Base-by-base conservation (phyloP, 2,888 invertebrate genomes). In the Ophraella communa region DNA sequence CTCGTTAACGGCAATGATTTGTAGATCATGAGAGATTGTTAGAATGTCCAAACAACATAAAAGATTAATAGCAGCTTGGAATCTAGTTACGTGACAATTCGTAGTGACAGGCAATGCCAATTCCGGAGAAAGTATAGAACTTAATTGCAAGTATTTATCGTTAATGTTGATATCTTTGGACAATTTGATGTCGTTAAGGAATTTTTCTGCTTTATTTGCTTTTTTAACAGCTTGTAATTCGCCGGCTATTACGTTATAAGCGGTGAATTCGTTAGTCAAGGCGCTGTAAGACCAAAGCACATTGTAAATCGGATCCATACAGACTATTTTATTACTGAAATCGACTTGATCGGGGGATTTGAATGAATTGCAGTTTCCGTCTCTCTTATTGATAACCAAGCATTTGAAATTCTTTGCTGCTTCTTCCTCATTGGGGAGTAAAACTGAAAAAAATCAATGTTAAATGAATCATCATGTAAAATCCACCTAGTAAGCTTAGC, bases 201-300 rank as follows among this genome's bases (percentile, higher is more conserved):
- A 70, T 67, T 77, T 77, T 33, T 77, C 75, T 2, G 67, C 61
- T 4, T 75, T 73, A 62, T 82, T 82, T 24, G 79, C 74, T 27
- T 78, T 75, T 52, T 78, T 78, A 14, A 59, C 27, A 54, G 67
- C 67, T 67, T 84, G 83, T 11, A 87, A 87, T 78, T 95, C 94
- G 56, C 91, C 90, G 0, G 91, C 91, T 53, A 95, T 86, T 4
- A 95, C 90, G 80, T 95, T 96, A 82, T 92, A 94, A 76, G 94
- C 93, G 62, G 87, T 86, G 73, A 95, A 83, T 73, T 88, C 86
- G 64, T 86, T 86, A 58, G 81, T 89, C 24, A 86, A 83, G 0
- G 91, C 89, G 79, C 91, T 88, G 74, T 91, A 98, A 73, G 94
- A 92, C 98, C 98, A 98, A 1, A 98, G 84, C 0, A 96, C 91